phyloP scores from a whole-genome alignment of 2,797 vertebrate species.

The Salmo trutta region DNA sequence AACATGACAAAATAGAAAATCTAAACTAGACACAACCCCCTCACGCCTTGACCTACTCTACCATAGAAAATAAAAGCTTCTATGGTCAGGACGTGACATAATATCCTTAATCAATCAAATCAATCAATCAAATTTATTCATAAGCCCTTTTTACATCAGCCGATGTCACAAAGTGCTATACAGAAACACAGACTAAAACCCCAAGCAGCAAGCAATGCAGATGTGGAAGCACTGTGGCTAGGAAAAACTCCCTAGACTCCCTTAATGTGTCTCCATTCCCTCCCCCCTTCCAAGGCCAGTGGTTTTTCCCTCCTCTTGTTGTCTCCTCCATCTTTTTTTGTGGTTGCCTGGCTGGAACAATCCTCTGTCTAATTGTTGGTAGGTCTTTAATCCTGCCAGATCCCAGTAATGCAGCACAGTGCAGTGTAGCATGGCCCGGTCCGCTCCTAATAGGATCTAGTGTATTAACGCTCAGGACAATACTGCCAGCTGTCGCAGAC shows the following conservation, averaged over 20 bases:
- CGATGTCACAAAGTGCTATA: too few relatives aligned
- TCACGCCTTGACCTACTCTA: too few relatives aligned
- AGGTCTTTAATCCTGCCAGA: slow-evolving; percentile 91
- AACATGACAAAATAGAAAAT: too few relatives aligned
- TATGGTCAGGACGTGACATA: background rate
- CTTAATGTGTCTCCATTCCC: background rate
- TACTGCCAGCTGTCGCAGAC: slow-evolving; percentile 74
- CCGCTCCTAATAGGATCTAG: slow-evolving; percentile 77
- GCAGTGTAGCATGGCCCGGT: slow-evolving; percentile 8
- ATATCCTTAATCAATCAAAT: background rate
- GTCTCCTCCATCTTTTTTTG: slow-evolving; percentile 11
- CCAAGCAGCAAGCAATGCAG: too few relatives aligned
- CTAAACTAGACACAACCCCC: too few relatives aligned
- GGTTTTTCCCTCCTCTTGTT: slow-evolving; percentile 6
- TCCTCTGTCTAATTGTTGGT: slow-evolving; percentile 87
- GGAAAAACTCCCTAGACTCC: too few relatives aligned
- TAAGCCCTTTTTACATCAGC: too few relatives aligned
- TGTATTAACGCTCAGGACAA: slow-evolving; percentile 79
- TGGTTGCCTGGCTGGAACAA: slow-evolving; percentile 57
- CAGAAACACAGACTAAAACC: too few relatives aligned
- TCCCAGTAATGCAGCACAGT: slow-evolving; percentile 70
- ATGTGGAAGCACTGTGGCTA: too few relatives aligned
- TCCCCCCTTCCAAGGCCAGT: background rate
- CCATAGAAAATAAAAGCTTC: too few relatives aligned
- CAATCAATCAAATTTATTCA: too few relatives aligned